Evolutionary conservation across 1,140 invertebrate species (phyloP), one percentile per base, ranked within the genome.

Genomic region (Listronotus oregonensis): DNA sequence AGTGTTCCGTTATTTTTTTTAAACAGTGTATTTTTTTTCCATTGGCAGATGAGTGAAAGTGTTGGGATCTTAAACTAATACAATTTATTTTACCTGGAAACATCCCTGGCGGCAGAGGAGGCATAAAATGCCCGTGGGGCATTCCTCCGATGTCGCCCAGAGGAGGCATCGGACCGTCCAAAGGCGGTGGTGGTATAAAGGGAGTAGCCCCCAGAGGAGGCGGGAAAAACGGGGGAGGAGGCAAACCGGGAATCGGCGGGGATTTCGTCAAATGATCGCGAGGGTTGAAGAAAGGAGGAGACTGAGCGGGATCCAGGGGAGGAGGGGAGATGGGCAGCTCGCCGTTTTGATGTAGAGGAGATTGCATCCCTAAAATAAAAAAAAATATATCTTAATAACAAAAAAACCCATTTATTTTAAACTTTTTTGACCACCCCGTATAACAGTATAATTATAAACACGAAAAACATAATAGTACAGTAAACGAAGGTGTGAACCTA

Each of bases 51-150:
- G n/a, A n/a, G n/a, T n/a, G n/a, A n/a, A n/a, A n/a, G n/a, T n/a
- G n/a, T n/a, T n/a, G n/a, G n/a, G n/a, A n/a, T n/a, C n/a, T n/a
- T n/a, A n/a, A n/a, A n/a, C n/a, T n/a, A n/a, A n/a, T n/a, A n/a
- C n/a, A n/a, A n/a, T n/a, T n/a, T n/a, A n/a, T n/a, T n/a, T 21
- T 51, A 10, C 82, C 82, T 15, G 85, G 84, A 66, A 81, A 84
- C 52, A 80, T 68, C 11, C 47, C 67, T 11, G 79, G 77, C 27
- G 76, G 75, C 10, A 79, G 73, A 5, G 78, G 79, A 3, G 78
- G 80, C 15, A 78, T 76, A 57, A 78, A 80, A 11, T 67, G 71
- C 18, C 8, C 21, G 21, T 27, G 34, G 3, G 51, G 65, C 54
- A 27, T 77, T 69, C 61, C 76, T 73, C 70, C 80, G 79, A 52